Conservation (phyloP, 2,888 invertebrate species). For the Galeruca laticollis region DNA sequence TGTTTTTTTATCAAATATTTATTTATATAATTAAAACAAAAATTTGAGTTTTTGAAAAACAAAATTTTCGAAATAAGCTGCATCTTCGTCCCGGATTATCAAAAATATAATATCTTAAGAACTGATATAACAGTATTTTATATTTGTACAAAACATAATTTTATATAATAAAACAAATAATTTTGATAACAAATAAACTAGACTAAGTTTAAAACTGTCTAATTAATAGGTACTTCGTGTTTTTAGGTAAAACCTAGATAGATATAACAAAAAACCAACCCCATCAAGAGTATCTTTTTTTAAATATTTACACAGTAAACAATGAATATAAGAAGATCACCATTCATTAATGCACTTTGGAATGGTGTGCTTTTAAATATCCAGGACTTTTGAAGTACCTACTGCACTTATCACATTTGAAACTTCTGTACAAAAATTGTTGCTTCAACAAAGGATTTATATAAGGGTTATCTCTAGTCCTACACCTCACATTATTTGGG, state of each 20-base stretch:
- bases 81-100: background rate
- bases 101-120: background rate
- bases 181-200: conserved; percentile 6
- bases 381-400: conserved; percentile 65
- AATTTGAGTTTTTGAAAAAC: background rate
- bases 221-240: background rate
- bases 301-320: conserved; percentile 25
- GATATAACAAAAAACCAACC: conserved; percentile 4
- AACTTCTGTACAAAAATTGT: conserved; percentile 63
- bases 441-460: conserved; percentile 63
- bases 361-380: conserved; percentile 64
- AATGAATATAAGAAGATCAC: background rate
- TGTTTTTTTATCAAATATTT: background rate
- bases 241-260: conserved; percentile 5
- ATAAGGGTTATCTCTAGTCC: conserved; percentile 63
- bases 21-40: background rate
- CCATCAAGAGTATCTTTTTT: background rate
- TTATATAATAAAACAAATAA: background rate
- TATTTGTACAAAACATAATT: conserved; percentile 1
- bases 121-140: background rate
- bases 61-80: background rate
- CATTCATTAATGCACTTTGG: conserved; percentile 61
- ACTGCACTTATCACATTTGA: conserved; percentile 63
- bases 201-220: background rate
- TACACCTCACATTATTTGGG: conserved; percentile 59